phyloP scores from a whole-genome alignment of 2,113 vertebrate species.

The Desmodus rotundus region DNA sequence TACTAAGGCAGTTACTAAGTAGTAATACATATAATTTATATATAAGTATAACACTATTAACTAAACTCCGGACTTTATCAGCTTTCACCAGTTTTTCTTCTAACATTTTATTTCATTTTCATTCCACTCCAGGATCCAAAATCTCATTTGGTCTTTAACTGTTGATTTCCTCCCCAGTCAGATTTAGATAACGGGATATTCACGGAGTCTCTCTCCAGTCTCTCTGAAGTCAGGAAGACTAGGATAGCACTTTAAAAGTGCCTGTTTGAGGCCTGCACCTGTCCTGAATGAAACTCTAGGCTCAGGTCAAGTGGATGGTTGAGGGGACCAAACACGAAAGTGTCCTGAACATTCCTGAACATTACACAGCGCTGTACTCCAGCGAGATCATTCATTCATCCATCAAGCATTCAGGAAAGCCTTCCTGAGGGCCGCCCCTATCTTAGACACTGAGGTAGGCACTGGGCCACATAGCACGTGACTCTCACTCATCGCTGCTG shows the following conservation, averaged over 20 bases:
- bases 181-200: not conserved
- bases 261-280: not conserved
- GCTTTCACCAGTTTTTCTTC: not conserved
- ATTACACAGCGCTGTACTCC: not conserved
- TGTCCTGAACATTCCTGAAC: not conserved
- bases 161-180: not conserved
- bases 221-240: not conserved
- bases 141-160: not conserved
- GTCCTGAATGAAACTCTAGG: not conserved
- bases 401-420: not conserved
- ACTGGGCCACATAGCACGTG: not conserved
- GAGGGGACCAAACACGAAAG: not conserved
- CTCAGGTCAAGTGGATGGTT: not conserved
- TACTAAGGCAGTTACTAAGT: not conserved
- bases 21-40: not conserved
- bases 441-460: not conserved
- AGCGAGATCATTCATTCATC: not conserved
- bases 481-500: not conserved
- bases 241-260: rapidly evolving
- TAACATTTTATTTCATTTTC: not conserved
- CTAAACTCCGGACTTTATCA: not conserved
- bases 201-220: not conserved
- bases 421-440: not conserved
- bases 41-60: not conserved
- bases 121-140: not conserved